These are phyloP conservation scores for Gorilla gorilla DNA, from an alignment of 2,113 vertebrate species.

Conservation along the genomic window DNA sequence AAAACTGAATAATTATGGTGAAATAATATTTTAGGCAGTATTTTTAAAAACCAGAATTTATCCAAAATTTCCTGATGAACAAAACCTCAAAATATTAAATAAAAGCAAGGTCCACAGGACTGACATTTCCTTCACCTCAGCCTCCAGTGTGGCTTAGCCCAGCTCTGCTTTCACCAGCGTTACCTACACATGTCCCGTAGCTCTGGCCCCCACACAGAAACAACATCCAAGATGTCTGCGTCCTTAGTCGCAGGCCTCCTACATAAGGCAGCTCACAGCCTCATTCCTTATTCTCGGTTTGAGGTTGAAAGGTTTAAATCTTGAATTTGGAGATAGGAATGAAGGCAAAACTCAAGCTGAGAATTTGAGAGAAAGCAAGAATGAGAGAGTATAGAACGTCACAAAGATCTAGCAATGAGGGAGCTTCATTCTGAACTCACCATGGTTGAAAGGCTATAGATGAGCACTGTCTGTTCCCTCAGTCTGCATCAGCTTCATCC, in stretches of 20 bases:
- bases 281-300: background rate
- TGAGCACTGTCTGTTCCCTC: background rate
- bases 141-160: accelerated
- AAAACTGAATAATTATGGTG: background rate
- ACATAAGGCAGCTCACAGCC: background rate
- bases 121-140: background rate
- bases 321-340: background rate
- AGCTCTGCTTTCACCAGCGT: background rate
- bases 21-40: background rate
- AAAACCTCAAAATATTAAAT: background rate
- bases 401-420: background rate
- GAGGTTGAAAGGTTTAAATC: background rate
- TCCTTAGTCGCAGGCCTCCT: background rate
- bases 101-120: background rate
- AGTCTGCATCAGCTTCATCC: background rate
- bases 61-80: background rate
- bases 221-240: background rate
- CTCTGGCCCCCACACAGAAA: background rate
- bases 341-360: background rate
- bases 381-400: background rate
- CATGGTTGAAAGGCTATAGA: background rate
- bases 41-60: background rate
- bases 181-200: accelerated
- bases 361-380: background rate
- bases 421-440: background rate